Evolutionary conservation across 2,888 invertebrate species (phyloP).

Genomic region (Asteroscopus sphinx): DNA sequence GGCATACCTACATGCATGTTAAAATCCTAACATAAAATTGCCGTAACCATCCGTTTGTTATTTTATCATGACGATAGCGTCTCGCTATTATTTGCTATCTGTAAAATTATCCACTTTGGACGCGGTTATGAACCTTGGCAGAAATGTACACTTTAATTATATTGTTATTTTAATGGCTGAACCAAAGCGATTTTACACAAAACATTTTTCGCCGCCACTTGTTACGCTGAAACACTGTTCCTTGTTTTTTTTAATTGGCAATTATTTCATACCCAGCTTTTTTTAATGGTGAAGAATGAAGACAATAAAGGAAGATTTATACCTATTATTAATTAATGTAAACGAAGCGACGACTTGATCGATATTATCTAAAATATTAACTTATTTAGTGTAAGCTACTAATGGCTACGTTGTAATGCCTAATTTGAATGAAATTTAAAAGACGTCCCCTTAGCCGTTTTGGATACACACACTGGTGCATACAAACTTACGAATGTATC

Average conservation of each 20-base stretch:
- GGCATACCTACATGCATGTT: no score
- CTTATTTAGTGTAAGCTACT: slow-evolving; percentile 81
- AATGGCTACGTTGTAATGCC: slow-evolving; percentile 72
- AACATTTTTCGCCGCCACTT: slow-evolving; percentile 82
- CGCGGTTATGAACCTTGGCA: slow-evolving; percentile 82
- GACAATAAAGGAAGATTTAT: slow-evolving; percentile 89
- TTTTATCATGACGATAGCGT: slow-evolving; percentile 55
- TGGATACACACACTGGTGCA: slow-evolving; percentile 66
- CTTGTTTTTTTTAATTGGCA: slow-evolving; percentile 55
- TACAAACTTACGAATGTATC: slow-evolving; percentile 28
- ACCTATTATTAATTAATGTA: slow-evolving; percentile 84
- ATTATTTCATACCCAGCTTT: slow-evolving; percentile 74
- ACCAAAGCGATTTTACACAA: slow-evolving; percentile 82
- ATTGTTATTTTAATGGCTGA: slow-evolving; percentile 74
- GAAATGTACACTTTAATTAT: slow-evolving; percentile 71
- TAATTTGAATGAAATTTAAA: slow-evolving; percentile 70
- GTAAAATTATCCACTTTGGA: slow-evolving; percentile 69
- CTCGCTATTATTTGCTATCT: slow-evolving; percentile 62
- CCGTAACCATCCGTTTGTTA: slow-evolving; percentile 40
- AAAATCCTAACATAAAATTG: slow-evolving; percentile 5
- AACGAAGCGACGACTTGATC: slow-evolving; percentile 82
- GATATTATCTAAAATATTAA: slow-evolving; percentile 84
- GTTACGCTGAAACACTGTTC: slow-evolving; percentile 77
- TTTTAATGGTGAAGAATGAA: slow-evolving; percentile 85
- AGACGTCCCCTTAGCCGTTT: slow-evolving; percentile 63